phyloP scores from a whole-genome alignment of 2,797 vertebrate genomes.

The Lepus oiostolus region DNA sequence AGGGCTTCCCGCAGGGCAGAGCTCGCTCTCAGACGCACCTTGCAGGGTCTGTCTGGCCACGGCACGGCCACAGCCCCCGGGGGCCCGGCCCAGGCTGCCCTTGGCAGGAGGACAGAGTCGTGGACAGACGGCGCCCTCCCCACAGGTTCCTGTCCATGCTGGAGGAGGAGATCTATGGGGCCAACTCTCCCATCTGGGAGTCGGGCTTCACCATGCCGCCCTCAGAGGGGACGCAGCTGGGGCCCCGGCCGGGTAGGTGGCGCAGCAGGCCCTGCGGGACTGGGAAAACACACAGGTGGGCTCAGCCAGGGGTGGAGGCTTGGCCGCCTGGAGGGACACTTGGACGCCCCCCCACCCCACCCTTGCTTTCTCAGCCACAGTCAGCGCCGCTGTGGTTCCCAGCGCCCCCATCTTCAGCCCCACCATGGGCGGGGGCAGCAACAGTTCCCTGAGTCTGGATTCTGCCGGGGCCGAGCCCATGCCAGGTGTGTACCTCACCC shows the following conservation, averaged over 20 bases:
- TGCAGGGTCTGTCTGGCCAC: neutral
- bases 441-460: conserved; percentile 90
- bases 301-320: neutral
- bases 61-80: neutral
- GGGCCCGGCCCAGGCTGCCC: conserved; percentile 21
- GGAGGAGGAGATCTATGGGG: conserved; percentile 98
- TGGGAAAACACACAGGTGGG: neutral
- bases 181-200: conserved; percentile 99
- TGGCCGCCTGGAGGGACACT: neutral
- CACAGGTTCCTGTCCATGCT: conserved; percentile 98
- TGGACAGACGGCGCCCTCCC: neutral
- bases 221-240: conserved; percentile 93
- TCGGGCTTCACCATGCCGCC: conserved; percentile 97
- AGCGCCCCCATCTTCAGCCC: conserved; percentile 93
- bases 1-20: neutral
- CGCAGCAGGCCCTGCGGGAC: neutral
- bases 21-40: neutral
- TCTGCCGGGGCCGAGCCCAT: conserved; percentile 91
- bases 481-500: conserved; percentile 88
- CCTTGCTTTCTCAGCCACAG: conserved; percentile 84
- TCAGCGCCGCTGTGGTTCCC: conserved; percentile 92
- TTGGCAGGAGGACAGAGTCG: neutral
- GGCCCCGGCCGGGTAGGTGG: conserved; percentile 93
- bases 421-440: conserved; percentile 92
- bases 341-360: too few relatives aligned